phyloP scores from a whole-genome alignment of 2,888 invertebrate genomes.

The Pyralis farinalis region DNA sequence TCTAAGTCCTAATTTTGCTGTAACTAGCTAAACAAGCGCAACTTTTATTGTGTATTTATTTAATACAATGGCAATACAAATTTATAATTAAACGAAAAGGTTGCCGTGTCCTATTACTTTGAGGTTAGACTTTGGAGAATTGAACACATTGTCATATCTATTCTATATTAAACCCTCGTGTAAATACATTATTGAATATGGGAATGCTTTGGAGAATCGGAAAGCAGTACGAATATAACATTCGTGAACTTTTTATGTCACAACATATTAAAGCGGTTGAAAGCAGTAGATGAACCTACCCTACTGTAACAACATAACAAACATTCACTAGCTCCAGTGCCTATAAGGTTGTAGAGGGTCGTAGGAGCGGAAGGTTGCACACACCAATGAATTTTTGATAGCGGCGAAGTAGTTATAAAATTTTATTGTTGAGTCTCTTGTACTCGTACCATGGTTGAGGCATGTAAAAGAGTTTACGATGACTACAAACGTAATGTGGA shows the following conservation, averaged over 20 bases:
- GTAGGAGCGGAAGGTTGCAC: conserved; percentile 19
- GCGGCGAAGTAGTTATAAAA: conserved; percentile 8
- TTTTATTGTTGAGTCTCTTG: conserved; percentile 1
- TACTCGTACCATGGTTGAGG: neutral
- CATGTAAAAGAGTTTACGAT: conserved; percentile 7
- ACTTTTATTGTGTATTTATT: too few relatives aligned
- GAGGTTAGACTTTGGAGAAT: too few relatives aligned
- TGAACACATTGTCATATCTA: too few relatives aligned
- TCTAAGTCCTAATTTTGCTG: too few relatives aligned
- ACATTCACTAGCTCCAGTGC: neutral
- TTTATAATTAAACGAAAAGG: too few relatives aligned
- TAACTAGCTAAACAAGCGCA: too few relatives aligned
- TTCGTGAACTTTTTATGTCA: neutral
- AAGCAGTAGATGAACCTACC: neutral
- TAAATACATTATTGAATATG: too few relatives aligned
- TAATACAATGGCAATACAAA: too few relatives aligned
- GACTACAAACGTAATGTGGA: neutral
- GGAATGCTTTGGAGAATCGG: too few relatives aligned
- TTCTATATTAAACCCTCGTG: too few relatives aligned
- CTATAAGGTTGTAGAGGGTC: conserved; percentile 14
- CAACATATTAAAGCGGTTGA: neutral
- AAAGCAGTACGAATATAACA: neutral
- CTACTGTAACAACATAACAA: neutral
- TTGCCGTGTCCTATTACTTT: too few relatives aligned
- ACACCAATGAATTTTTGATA: conserved; percentile 30